These are phyloP conservation scores for Vimba vimba DNA, from an alignment of 2,113 vertebrate species.

Conservation along the genomic window DNA sequence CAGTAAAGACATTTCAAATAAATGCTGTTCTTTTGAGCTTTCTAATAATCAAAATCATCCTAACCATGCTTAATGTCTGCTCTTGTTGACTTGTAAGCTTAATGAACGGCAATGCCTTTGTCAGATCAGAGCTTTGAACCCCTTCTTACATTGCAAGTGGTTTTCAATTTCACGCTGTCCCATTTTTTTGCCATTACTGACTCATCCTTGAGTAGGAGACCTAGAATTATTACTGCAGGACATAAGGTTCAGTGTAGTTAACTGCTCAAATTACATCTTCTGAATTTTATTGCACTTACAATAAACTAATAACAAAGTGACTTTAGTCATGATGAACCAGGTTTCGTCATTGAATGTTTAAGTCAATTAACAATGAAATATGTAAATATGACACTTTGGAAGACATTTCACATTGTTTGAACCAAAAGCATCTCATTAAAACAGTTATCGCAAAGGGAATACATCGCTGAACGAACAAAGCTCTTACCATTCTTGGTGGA, in stretches of 20 bases:
- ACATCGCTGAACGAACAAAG: background rate
- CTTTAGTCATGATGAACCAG: background rate
- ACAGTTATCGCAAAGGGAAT: background rate
- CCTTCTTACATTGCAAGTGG: background rate
- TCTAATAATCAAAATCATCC: background rate
- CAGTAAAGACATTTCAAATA: background rate
- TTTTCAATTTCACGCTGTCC: constrained; percentile 20
- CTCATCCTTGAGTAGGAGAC: background rate
- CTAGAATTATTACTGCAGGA: background rate
- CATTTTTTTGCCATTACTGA: constrained; percentile 8
- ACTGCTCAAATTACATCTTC: background rate
- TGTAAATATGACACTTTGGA: background rate
- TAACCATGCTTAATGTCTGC: background rate
- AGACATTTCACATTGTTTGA: background rate
- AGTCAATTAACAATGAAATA: background rate
- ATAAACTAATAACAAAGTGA: constrained; percentile 29
- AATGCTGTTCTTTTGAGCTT: background rate
- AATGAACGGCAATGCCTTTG: background rate
- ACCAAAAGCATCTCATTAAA: too few species aligned
- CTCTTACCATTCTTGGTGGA: constrained; percentile 98
- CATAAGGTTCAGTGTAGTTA: background rate
- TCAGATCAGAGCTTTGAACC: background rate
- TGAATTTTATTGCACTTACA: background rate
- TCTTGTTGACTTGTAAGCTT: background rate
- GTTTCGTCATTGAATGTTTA: background rate